These are phyloP conservation scores for Papilio glaucus DNA, from an alignment of 1,140 invertebrate genomes.

Conservation along the genomic window DNA sequence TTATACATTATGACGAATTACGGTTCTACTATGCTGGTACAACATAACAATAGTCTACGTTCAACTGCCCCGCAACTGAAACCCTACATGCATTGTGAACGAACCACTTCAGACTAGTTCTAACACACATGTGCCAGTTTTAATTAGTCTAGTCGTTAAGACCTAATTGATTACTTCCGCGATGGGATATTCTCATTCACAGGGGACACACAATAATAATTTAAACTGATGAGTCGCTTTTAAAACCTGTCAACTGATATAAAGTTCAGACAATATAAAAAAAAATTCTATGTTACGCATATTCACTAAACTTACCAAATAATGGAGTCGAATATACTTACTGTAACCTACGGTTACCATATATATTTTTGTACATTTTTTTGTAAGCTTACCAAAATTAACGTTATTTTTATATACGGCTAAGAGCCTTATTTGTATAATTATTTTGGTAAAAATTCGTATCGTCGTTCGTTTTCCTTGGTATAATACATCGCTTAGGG, in stretches of 20 bases:
- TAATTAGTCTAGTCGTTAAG: conserved; percentile 47
- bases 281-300: too few species aligned
- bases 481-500: background rate
- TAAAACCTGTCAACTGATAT: background rate
- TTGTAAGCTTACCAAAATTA: too few species aligned
- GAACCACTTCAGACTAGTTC: conserved; percentile 38
- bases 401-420: too few species aligned
- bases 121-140: conserved; percentile 42
- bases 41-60: too few species aligned
- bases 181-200: conserved; percentile 37
- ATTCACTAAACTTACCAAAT: too few species aligned
- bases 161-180: conserved; percentile 55
- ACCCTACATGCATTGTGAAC: conserved; percentile 31
- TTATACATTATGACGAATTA: background rate
- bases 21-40: too few species aligned
- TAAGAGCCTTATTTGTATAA: too few species aligned
- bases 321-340: too few species aligned
- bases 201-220: conserved; percentile 5
- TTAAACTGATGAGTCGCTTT: background rate
- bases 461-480: background rate
- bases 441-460: background rate
- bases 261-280: too few species aligned
- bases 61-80: conserved; percentile 40
- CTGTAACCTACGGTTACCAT: too few species aligned
- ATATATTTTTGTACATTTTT: too few species aligned